phyloP scores from a whole-genome alignment of 2,113 vertebrate species.

The Anolis carolinensis region DNA sequence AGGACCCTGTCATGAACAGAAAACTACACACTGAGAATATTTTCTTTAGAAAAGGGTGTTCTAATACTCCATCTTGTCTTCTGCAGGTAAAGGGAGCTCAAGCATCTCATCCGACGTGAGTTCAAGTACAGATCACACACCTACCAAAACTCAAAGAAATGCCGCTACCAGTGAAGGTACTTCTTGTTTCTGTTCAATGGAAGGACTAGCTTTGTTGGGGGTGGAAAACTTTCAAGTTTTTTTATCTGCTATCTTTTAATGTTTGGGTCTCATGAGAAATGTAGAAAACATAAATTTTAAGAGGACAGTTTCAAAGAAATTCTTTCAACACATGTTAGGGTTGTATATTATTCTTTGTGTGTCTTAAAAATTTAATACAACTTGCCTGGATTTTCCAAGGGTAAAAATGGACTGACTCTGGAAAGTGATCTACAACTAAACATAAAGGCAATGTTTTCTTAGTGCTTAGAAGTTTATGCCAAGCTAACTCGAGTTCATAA shows the following conservation, averaged over 20 bases:
- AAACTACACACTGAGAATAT: not conserved
- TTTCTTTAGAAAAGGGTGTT: not conserved
- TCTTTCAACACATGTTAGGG: not conserved
- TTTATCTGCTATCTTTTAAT: not conserved
- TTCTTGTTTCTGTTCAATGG: conserved; percentile 72
- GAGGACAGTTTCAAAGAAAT: not conserved
- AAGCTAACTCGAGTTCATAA: conserved; percentile 4
- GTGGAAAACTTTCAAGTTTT: not conserved
- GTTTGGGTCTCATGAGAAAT: conserved; percentile 14
- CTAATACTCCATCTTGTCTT: conserved; percentile 39
- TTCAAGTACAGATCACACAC: conserved; percentile 97
- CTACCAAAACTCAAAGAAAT: conserved; percentile 96
- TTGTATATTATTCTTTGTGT: not conserved
- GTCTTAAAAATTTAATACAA: not conserved
- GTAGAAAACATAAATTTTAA: conserved; percentile 5
- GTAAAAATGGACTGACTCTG: conserved; percentile 30
- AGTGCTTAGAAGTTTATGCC: conserved; percentile 1
- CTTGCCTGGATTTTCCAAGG: conserved; percentile 5
- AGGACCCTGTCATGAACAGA: not conserved
- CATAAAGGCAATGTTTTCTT: conserved; percentile 17
- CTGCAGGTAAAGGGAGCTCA: conserved; percentile 97
- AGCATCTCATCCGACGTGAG: conserved; percentile 99
- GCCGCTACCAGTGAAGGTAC: conserved; percentile 97
- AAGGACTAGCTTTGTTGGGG: conserved; percentile 26
- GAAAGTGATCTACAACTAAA: not conserved